A percentile compares a stretch with the other conserved stretches of the same genome.
These are phyloP conservation scores for Takifugu rubripes DNA, from an alignment of 2,797 vertebrate species.

Conservation along the genomic window DNA sequence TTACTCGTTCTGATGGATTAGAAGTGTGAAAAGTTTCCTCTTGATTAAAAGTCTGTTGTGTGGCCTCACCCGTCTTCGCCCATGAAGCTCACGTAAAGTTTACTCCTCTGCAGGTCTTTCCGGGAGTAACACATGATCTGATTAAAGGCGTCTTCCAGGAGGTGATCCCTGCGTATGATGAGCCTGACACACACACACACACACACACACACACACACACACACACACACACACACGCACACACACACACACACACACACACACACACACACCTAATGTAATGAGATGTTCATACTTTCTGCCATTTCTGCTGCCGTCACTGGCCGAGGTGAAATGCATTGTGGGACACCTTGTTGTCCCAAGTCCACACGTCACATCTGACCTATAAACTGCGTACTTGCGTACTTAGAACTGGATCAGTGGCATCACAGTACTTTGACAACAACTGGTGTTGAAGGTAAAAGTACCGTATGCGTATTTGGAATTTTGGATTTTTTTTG, in stretches of 20 bases:
- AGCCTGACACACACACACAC: conserved; percentile 73
- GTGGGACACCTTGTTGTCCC: too few species aligned
- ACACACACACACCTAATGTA: too few species aligned
- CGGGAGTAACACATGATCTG: conserved; percentile 98
- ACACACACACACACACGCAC: conserved; percentile 16
- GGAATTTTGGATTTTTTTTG: neutral
- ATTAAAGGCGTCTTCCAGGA: conserved; percentile 97
- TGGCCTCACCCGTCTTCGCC: conserved; percentile 93
- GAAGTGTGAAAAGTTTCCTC: neutral
- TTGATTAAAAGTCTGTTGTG: neutral
- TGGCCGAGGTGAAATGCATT: too few species aligned
- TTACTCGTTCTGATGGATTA: neutral
- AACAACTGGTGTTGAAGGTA: neutral
- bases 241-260: neutral
- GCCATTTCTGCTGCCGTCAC: too few species aligned
- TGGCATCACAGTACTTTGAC: too few species aligned
- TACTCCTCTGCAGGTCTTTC: conserved; percentile 96
- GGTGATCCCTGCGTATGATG: conserved; percentile 94
- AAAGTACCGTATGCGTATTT: neutral
- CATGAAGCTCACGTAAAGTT: conserved; percentile 94
- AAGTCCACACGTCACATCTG: too few species aligned
- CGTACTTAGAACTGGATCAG: too few species aligned
- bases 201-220: conserved; percentile 1
- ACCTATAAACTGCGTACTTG: too few species aligned
- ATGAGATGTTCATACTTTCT: too few species aligned